These are phyloP conservation scores for Synergus laeviventris DNA, from an alignment of 2,888 invertebrate species.

Conservation along the genomic window DNA sequence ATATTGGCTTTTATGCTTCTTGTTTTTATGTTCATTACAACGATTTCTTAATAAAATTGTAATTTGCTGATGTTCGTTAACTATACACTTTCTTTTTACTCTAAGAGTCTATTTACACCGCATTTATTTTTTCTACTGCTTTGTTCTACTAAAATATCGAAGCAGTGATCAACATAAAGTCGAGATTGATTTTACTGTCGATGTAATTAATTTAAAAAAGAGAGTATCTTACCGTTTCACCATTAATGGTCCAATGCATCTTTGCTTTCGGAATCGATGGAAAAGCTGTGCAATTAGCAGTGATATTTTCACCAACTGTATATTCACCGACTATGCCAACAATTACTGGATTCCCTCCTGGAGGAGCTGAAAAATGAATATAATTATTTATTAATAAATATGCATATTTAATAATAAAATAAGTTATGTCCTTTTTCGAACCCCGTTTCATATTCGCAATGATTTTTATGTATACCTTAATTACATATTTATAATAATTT, in stretches of 20 bases:
- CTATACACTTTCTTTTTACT: too few relatives aligned
- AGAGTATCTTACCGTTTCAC: conserved; percentile 72
- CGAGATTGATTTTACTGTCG: neutral
- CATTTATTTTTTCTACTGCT: too few relatives aligned
- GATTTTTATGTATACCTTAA: too few relatives aligned
- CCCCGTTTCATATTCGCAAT: too few relatives aligned
- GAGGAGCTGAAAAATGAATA: conserved; percentile 71
- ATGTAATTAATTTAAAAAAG: too few relatives aligned
- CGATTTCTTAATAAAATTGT: neutral
- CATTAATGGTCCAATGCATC: conserved; percentile 77
- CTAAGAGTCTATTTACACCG: too few relatives aligned
- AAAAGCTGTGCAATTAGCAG: conserved; percentile 77
- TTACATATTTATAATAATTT: too few relatives aligned
- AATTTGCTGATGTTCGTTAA: neutral
- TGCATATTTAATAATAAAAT: neutral
- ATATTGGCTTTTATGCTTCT: neutral
- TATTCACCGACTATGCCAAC: conserved; percentile 75
- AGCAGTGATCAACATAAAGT: too few relatives aligned
- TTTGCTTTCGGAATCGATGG: conserved; percentile 76
- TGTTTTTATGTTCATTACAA: neutral
- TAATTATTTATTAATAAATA: neutral
- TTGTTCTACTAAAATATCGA: too few relatives aligned
- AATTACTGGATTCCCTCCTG: conserved; percentile 75
- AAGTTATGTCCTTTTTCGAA: too few relatives aligned
- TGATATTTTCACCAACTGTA: conserved; percentile 76